Conservation (phyloP, 2,888 invertebrate genomes). For the Volucella inflata region DNA sequence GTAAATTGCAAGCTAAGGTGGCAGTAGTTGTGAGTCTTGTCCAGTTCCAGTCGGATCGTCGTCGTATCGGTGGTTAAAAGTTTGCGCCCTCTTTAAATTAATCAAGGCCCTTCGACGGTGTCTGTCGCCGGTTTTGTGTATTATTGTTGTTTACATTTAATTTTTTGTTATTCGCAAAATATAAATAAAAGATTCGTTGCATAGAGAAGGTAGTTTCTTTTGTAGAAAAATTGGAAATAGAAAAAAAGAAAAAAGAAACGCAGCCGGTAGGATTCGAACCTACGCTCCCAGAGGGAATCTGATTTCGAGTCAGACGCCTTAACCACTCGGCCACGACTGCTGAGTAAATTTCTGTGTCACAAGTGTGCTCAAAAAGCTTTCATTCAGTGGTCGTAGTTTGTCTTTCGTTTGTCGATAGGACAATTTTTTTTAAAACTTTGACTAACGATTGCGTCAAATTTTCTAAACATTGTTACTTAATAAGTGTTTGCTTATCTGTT, state of each 20-base stretch:
- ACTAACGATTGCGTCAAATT: too few species aligned
- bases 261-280: slow-evolving; percentile 69
- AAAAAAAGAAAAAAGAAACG: slow-evolving; percentile 52
- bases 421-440: too few species aligned
- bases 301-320: slow-evolving; percentile 76
- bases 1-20: not conserved
- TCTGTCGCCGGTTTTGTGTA: slow-evolving; percentile 13
- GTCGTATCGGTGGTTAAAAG: slow-evolving; percentile 50
- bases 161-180: not conserved
- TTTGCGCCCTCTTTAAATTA: slow-evolving; percentile 40
- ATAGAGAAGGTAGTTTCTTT: not conserved
- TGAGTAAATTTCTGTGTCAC: slow-evolving; percentile 10
- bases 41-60: slow-evolving; percentile 56
- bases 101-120: slow-evolving; percentile 6
- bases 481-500: slow-evolving; percentile 34
- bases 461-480: slow-evolving; percentile 25
- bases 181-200: not conserved
- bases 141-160: slow-evolving; percentile 61
- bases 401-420: too few species aligned
- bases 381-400: not conserved
- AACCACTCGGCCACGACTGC: slow-evolving; percentile 76
- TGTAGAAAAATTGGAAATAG: not conserved
- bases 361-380: slow-evolving; percentile 17
- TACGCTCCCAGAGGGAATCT: slow-evolving; percentile 76
- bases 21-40: slow-evolving; percentile 16